Evolutionary conservation across 2,888 invertebrate species (phyloP), one percentile per base, ranked within the genome.

Genomic region (Zelleria hepariella): DNA sequence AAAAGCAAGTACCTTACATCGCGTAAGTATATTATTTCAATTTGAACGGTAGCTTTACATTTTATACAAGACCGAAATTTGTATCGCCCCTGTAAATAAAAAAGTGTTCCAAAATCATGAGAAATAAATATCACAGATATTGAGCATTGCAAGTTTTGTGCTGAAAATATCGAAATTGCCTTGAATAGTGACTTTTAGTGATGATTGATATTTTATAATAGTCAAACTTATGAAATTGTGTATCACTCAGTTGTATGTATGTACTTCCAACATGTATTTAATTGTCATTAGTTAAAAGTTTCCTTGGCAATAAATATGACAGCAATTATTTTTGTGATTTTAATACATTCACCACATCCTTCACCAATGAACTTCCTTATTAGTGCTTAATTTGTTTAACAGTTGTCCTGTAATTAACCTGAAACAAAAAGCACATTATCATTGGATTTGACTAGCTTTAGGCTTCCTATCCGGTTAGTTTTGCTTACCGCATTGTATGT

Each of bases 281-380:
- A 18, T 49, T 18, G 21, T 49, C 49, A 49, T 49, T 49, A 25
- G 27, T 56, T n/a, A 3, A 27, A 57, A 23, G 26, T 56, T 56
- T 42, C 56, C 32, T 42, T 20, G 58, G 58, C 51, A 58, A 58
- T 58, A 58, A 58, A 51, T 5, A 49, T 6, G 57, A 47, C 49
- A 27, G 5, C 26, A 2, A 57, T 47, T 24, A 23, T 57, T 53
- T 51, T 15, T 48, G 58, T 60, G 20, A 32, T 42, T 48, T n/a
- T 10, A 47, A 57, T 49, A 15, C 15, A 42, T 20, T 4, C 21
- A n/a, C 26, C 23, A n/a, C 53, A 7, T 21, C 58, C 53, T 49
- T 90, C 74, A 94, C 94, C 94, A 95, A 74, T 91, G 91, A 21
- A 93, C 80, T 68, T 93, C 92, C 75, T 93, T 94, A 69, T 93